Conservation (phyloP, 2,113 vertebrate genomes). For the Glareola pratincola region DNA sequence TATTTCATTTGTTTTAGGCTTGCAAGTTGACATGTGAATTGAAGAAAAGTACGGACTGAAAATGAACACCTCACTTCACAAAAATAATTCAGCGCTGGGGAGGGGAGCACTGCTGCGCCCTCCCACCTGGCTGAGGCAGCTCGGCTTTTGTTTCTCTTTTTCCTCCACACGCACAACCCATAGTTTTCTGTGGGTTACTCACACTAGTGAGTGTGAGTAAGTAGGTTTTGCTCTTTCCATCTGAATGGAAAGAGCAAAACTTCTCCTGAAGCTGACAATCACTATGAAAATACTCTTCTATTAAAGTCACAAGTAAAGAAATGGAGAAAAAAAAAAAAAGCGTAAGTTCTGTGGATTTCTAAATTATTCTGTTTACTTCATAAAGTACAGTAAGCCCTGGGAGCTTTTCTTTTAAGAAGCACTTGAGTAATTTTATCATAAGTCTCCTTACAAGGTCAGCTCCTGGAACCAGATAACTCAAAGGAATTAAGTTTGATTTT, state of each 20-base stretch:
- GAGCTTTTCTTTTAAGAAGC: background rate
- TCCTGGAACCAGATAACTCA: background rate
- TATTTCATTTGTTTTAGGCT: background rate
- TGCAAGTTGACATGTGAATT: background rate
- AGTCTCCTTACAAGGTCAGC: background rate
- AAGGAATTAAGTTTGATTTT: background rate
- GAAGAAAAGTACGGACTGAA: background rate
- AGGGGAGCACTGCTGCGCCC: background rate
- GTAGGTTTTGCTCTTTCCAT: background rate
- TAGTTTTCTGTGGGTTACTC: background rate
- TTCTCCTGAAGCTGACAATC: background rate
- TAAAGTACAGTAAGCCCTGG: background rate
- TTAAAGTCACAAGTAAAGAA: background rate
- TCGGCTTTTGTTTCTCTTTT: background rate
- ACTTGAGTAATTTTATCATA: background rate
- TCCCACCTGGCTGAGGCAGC: background rate
- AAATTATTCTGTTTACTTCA: background rate
- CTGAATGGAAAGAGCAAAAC: background rate
- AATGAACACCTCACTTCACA: slow-evolving; percentile 7
- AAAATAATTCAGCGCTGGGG: background rate
- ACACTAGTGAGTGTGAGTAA: background rate
- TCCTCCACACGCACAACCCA: background rate
- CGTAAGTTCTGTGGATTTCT: background rate
- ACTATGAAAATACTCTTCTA: background rate
- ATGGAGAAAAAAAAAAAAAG: background rate